Conservation (phyloP, 2,888 invertebrate species). For the Zelleria hepariella region DNA sequence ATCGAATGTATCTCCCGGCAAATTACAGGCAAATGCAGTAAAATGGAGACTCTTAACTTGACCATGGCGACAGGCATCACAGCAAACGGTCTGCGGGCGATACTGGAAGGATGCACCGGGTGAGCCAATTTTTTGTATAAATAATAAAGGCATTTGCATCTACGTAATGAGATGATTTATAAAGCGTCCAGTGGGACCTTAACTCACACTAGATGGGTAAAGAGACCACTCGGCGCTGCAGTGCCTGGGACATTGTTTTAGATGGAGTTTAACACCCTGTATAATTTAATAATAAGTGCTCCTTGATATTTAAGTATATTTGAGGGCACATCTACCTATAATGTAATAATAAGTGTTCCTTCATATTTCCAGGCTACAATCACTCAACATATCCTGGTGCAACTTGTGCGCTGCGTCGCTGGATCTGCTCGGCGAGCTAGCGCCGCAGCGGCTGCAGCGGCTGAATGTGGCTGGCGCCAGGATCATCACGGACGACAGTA, state of each 20-base stretch:
- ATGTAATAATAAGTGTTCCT: not conserved
- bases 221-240: too few relatives aligned
- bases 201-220: too few relatives aligned
- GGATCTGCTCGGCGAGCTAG: conserved; percentile 58
- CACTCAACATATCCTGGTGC: conserved; percentile 90
- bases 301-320: not conserved
- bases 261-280: too few relatives aligned
- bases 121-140: conserved; percentile 28
- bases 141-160: too few relatives aligned
- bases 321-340: not conserved
- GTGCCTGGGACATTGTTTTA: too few relatives aligned
- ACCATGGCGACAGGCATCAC: conserved; percentile 85
- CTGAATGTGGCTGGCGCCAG: conserved; percentile 89
- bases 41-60: conserved; percentile 86
- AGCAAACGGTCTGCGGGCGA: conserved; percentile 71
- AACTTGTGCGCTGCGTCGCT: conserved; percentile 74
- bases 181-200: too few relatives aligned
- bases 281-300: not conserved
- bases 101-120: conserved; percentile 75
- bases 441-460: conserved; percentile 77
- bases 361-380: conserved; percentile 67
- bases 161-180: too few relatives aligned
- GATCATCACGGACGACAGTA: conserved; percentile 81
- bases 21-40: conserved; percentile 39
- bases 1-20: too few relatives aligned